Evolutionary conservation across 2,113 vertebrate genomes (phyloP).

Genomic region (Chunga burmeisteri): DNA sequence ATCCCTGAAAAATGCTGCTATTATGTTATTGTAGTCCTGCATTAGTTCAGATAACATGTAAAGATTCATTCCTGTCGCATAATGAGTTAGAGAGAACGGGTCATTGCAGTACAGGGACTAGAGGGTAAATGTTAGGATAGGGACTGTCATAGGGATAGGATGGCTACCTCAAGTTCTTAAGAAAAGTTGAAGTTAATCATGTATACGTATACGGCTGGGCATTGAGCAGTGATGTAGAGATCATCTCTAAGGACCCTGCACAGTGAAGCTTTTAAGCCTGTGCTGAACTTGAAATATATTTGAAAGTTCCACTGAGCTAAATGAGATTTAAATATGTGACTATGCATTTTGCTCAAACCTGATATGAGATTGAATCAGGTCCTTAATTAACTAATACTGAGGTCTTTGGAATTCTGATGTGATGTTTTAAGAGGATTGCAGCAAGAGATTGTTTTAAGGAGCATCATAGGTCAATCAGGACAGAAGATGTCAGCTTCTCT

Average conservation of each 20-base stretch:
- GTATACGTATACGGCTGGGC: background rate
- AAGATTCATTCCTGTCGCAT: background rate
- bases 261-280: background rate
- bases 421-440: background rate
- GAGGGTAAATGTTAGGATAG: background rate
- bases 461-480: background rate
- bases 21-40: background rate
- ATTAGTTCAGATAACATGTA: rapidly evolving
- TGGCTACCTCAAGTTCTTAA: background rate
- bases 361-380: background rate
- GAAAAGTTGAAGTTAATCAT: background rate
- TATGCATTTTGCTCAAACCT: background rate
- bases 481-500: background rate
- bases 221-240: background rate
- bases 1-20: background rate
- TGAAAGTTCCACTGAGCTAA: background rate
- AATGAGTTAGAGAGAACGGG: background rate
- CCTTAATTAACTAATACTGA: background rate
- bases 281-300: background rate
- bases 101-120: background rate
- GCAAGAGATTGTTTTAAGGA: no score
- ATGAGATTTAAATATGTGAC: background rate
- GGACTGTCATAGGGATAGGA: background rate
- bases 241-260: background rate
- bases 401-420: background rate